Evolutionary conservation across 1,140 invertebrate genomes (phyloP).

Genomic region (Drosophila nebulosa): DNA sequence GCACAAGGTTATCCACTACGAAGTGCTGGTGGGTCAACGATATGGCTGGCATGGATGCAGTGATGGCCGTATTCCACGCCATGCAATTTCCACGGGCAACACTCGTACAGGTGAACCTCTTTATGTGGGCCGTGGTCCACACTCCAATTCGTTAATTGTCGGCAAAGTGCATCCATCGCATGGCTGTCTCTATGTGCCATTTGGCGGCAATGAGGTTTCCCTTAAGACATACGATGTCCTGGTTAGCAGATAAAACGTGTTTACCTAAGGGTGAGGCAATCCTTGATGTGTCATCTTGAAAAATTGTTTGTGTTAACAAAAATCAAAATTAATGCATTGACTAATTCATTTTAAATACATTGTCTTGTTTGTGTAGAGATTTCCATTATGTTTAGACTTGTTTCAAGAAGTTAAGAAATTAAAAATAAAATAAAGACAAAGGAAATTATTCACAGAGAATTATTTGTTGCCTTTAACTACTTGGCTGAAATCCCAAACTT

Average conservation of each 20-base stretch:
- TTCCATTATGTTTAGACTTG: too few relatives aligned
- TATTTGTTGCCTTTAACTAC: too few relatives aligned
- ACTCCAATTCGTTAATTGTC: neutral
- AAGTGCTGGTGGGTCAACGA: neutral
- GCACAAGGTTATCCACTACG: neutral
- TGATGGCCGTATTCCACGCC: neutral
- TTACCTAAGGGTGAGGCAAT: constrained; percentile 22
- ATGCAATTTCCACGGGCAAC: neutral
- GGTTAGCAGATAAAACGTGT: too few relatives aligned
- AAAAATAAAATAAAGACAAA: too few relatives aligned
- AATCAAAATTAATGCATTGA: too few relatives aligned
- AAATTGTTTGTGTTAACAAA: too few relatives aligned
- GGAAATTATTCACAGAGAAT: too few relatives aligned
- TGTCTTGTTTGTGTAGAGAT: too few relatives aligned
- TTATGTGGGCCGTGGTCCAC: neutral
- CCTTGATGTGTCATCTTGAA: too few relatives aligned
- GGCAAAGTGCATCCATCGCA: neutral
- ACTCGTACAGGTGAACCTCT: neutral
- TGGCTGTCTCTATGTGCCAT: neutral
- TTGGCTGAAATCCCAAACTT: too few relatives aligned
- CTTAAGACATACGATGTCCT: neutral
- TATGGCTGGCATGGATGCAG: neutral
- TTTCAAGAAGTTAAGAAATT: too few relatives aligned
- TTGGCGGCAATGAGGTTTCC: neutral
- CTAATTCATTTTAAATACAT: too few relatives aligned